These are phyloP conservation scores for Empidonax alnorum DNA, from an alignment of 2,113 vertebrate genomes.

Conservation along the genomic window DNA sequence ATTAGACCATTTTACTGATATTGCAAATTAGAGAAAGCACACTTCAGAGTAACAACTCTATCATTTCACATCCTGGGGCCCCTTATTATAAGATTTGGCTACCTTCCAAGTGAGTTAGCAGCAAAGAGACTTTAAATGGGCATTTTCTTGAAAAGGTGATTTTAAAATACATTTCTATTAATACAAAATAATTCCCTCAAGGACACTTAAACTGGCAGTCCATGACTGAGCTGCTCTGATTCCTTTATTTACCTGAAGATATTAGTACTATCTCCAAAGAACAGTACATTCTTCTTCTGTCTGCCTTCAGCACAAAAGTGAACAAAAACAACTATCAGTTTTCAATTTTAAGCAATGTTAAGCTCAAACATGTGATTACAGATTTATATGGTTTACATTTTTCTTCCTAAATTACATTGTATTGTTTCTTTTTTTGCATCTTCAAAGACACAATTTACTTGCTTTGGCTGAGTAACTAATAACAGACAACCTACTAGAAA, in stretches of 20 bases:
- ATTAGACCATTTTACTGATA: not conserved
- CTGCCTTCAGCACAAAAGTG: not conserved
- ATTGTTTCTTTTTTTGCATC: not conserved
- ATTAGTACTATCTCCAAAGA: not conserved
- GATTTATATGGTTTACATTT: conserved; percentile 8
- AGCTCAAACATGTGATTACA: not conserved
- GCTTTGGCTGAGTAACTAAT: not conserved
- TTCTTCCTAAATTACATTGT: not conserved
- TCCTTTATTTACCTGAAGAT: not conserved
- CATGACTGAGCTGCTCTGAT: not conserved
- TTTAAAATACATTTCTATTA: conserved; percentile 52
- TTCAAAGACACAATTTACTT: not conserved
- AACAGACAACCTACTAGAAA: not conserved
- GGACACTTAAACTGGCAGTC: not conserved
- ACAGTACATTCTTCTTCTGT: not conserved
- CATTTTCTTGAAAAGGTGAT: conserved; percentile 8
- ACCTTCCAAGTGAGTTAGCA: conserved; percentile 10
- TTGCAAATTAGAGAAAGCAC: not conserved
- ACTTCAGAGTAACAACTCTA: not conserved
- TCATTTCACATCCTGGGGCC: not conserved
- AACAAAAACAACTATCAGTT: not conserved
- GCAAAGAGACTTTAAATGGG: not conserved
- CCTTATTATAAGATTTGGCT: not conserved
- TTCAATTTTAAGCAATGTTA: conserved; percentile 2
- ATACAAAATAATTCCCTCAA: conserved; percentile 8